Evolutionary conservation across 2,888 invertebrate species (phyloP), one percentile per base, ranked within the genome.

Genomic region (Dicycla oo): DNA sequence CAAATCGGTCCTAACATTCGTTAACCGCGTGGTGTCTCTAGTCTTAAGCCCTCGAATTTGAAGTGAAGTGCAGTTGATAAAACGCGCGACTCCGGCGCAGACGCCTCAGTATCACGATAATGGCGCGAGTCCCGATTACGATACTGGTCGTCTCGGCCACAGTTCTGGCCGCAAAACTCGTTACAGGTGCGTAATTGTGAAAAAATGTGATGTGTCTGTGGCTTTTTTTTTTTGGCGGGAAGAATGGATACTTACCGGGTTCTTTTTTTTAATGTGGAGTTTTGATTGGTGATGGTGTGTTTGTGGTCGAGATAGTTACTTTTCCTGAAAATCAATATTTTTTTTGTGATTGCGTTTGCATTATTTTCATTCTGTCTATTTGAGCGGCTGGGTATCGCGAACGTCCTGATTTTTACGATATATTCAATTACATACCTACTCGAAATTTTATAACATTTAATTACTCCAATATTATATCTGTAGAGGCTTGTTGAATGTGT

Each of bases 171-270:
- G 81, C 78, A 57, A 80, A 83, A 66, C 75, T 82, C 20, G 77
- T 71, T 68, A 79, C 90, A 92, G 91, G 91, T 92, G 87, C 83
- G 88, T 88, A 83, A 78, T 43, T 61, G 81, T 82, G 75, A 73
- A 70, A 58, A 64, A 53, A 30, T 74, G 81, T 78, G 83, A 64
- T 72, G 72, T 71, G 73, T 69, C 53, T 49, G 69, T 76, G 76
- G 18, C n/a, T 51, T 20, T n/a, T 67, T 45, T 67, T 45, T 20
- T 63, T 67, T 40, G 38, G 23, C 62, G 57, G 45, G 8, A 34
- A 45, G n/a, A 47, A 45, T 11, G 13, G 34, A 18, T n/a, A 4
- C 0, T 38, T 15, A 54, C 3, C 0, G 13, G 3, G 15, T 13
- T 62, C 1, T 0, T 18, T 43, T 43, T 49, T 40, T n/a, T 0